Conservation (phyloP, 2,797 vertebrate species). For the Syndactyla subalaris region DNA sequence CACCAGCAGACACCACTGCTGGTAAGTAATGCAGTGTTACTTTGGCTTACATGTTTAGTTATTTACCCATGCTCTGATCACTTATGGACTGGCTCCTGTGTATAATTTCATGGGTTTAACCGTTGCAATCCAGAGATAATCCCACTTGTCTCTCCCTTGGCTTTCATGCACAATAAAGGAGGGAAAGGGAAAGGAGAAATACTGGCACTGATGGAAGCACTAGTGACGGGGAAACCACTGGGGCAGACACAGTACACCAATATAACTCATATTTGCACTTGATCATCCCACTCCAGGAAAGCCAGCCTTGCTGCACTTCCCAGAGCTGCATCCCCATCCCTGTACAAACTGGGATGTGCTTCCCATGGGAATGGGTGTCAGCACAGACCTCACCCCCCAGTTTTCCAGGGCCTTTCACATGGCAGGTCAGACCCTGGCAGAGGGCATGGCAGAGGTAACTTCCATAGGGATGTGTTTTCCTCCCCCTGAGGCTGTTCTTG, state of each 20-base stretch:
- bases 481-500: neutral
- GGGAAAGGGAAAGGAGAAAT: neutral
- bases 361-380: fast-evolving
- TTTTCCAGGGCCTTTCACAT: neutral
- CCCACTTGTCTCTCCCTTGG: neutral
- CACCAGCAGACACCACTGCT: neutral
- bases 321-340: fast-evolving
- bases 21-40: neutral
- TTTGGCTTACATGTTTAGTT: neutral
- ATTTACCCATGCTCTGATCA: neutral
- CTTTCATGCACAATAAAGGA: neutral
- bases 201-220: neutral
- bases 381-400: neutral
- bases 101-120: neutral
- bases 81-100: neutral
- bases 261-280: neutral
- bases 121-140: neutral
- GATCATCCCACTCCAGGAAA: neutral
- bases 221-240: neutral
- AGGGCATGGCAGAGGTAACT: neutral
- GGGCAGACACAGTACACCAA: fast-evolving
- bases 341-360: neutral
- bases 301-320: neutral
- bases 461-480: neutral
- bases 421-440: neutral